Evolutionary conservation across 2,888 invertebrate species (phyloP).

Genomic region (Ecliptopera silaceata): DNA sequence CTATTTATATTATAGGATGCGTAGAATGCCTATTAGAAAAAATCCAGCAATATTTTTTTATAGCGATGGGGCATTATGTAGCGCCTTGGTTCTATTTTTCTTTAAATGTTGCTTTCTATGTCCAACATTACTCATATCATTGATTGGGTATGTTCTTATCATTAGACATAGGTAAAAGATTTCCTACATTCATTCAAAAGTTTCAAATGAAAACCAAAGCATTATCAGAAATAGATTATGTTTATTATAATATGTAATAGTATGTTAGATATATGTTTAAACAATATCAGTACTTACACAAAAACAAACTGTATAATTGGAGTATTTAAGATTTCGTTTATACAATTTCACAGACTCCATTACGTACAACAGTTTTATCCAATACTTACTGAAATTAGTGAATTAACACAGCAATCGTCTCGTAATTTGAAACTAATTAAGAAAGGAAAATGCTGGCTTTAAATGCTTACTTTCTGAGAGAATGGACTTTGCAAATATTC

Average conservation of each 20-base stretch:
- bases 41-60: slow-evolving; percentile 17
- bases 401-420: slow-evolving; percentile 75
- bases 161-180: no score
- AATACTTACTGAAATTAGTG: slow-evolving; percentile 63
- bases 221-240: no score
- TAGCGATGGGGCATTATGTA: not conserved
- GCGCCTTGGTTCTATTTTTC: no score
- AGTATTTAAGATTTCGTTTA: slow-evolving; percentile 4
- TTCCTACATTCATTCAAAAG: no score
- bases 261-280: not conserved
- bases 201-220: no score
- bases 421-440: slow-evolving; percentile 81
- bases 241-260: no score
- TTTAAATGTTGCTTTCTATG: no score
- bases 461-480: slow-evolving; percentile 73
- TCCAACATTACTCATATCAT: no score
- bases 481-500: slow-evolving; percentile 77
- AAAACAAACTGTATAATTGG: slow-evolving; percentile 6
- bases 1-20: no score
- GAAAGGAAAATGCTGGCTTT: slow-evolving; percentile 73
- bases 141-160: no score
- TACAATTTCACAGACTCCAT: slow-evolving; percentile 15
- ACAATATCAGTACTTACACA: not conserved
- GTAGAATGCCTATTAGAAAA: slow-evolving; percentile 24
- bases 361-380: slow-evolving; percentile 45